A percentile compares a stretch with the other conserved stretches of the same genome.
phyloP scores from a whole-genome alignment of 2,797 vertebrate species.

The Labroides dimidiatus region DNA sequence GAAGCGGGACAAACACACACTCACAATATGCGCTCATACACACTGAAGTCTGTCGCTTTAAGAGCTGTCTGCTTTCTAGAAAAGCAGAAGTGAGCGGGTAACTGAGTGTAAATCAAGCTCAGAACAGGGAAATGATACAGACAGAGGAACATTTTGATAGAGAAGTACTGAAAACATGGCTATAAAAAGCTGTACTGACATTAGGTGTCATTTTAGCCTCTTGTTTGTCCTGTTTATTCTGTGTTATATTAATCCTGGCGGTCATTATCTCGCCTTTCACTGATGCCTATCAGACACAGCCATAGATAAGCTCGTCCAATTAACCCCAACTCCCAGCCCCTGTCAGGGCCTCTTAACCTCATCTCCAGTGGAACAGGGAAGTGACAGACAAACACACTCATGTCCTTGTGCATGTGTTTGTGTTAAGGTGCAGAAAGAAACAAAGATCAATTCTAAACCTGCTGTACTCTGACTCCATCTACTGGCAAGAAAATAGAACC shows the following conservation, averaged over 20 bases:
- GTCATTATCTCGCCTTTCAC: constrained; percentile 27
- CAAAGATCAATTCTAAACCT: constrained; percentile 20
- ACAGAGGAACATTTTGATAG: constrained; percentile 26
- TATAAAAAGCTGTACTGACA: constrained; percentile 17
- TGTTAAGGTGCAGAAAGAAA: neutral
- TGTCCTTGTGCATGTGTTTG: neutral
- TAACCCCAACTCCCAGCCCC: constrained; percentile 27
- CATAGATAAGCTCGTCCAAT: constrained; percentile 28
- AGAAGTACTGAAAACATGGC: constrained; percentile 36
- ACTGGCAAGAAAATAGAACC: constrained; percentile 53
- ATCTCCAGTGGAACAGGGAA: constrained; percentile 3
- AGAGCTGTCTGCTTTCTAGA: constrained; percentile 17
- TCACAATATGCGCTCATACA: neutral
- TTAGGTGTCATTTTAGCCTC: constrained; percentile 1
- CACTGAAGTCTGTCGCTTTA: constrained; percentile 23
- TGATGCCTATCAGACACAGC: constrained; percentile 24
- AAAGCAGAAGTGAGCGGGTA: constrained; percentile 63
- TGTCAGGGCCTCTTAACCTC: constrained; percentile 19
- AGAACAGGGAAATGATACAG: constrained; percentile 49
- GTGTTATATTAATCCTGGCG: constrained; percentile 6
- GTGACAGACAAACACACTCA: constrained; percentile 9
- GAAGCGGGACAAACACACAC: constrained; percentile 35
- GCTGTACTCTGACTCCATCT: constrained; percentile 70
- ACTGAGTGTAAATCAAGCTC: constrained; percentile 9
- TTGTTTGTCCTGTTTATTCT: neutral